Evolutionary conservation across 2,113 vertebrate species (phyloP).

Genomic region (Cichladusa arquata): DNA sequence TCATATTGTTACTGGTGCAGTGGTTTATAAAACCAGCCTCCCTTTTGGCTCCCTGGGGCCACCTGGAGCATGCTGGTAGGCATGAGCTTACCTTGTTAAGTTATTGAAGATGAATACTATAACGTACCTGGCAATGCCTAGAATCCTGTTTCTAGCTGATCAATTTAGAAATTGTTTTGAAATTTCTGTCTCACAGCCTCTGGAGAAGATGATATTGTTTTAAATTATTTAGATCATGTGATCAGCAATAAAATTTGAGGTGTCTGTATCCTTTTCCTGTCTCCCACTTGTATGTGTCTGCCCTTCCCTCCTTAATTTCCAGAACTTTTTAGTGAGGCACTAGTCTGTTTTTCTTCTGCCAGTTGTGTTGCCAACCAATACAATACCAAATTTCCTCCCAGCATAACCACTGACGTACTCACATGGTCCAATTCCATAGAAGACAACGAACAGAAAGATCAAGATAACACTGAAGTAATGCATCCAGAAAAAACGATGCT

Average conservation of each 20-base stretch:
- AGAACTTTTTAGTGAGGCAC: background rate
- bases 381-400: background rate
- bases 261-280: background rate
- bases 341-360: background rate
- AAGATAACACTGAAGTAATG: constrained; percentile 82
- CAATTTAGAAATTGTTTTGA: background rate
- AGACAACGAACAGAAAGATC: constrained; percentile 80
- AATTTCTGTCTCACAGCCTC: background rate
- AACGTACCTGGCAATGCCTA: background rate
- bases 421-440: constrained; percentile 82
- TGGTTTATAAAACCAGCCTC: background rate
- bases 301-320: background rate
- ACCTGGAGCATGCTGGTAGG: background rate
- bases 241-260: background rate
- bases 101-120: background rate
- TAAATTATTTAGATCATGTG: background rate
- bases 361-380: background rate
- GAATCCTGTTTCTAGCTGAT: background rate
- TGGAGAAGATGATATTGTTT: background rate
- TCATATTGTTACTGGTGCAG: background rate
- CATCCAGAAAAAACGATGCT: constrained; percentile 80
- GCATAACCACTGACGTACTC: background rate
- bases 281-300: background rate
- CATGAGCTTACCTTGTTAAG: background rate
- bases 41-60: background rate